Percentiles rank a stretch among this genome's conserved stretches.
These are phyloP conservation scores for Ornithoptera alexandrae DNA, from an alignment of 2,888 invertebrate species.

Conservation along the genomic window DNA sequence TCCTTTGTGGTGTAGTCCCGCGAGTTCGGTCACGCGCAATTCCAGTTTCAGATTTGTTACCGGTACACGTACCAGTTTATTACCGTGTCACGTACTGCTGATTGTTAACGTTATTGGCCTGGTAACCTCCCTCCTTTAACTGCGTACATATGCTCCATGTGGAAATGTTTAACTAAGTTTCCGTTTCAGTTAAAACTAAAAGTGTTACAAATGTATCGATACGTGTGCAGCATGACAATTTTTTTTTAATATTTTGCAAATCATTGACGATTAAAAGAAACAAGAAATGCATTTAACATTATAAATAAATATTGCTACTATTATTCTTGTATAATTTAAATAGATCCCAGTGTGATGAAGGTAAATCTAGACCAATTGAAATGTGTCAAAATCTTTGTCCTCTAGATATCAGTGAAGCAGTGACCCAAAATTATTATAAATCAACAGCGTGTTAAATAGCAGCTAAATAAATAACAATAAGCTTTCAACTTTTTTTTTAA, in stretches of 20 bases:
- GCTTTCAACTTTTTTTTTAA: background rate
- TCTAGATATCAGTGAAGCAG: background rate
- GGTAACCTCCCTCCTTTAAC: constrained; percentile 12
- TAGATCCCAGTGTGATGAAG: too few species aligned
- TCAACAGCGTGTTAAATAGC: background rate
- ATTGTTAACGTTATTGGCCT: constrained; percentile 28
- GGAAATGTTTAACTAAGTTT: constrained; percentile 14
- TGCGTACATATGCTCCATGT: background rate
- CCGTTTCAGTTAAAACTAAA: constrained; percentile 26
- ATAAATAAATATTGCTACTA: too few species aligned
- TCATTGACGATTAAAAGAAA: too few species aligned
- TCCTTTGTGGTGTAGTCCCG: background rate
- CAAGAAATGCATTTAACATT: too few species aligned
- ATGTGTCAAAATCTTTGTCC: background rate
- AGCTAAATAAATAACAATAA: background rate
- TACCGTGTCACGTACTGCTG: constrained; percentile 36
- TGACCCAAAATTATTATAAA: background rate
- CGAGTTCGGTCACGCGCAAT: background rate
- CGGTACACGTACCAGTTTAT: constrained; percentile 31
- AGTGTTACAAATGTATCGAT: background rate
- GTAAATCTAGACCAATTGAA: background rate
- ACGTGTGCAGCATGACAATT: too few species aligned
- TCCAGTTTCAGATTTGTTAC: constrained; percentile 9
- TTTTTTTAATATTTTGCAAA: too few species aligned
- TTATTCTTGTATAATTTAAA: too few species aligned